Evolutionary conservation across 2,888 invertebrate genomes (phyloP).

Genomic region (Rotaria macrura): DNA sequence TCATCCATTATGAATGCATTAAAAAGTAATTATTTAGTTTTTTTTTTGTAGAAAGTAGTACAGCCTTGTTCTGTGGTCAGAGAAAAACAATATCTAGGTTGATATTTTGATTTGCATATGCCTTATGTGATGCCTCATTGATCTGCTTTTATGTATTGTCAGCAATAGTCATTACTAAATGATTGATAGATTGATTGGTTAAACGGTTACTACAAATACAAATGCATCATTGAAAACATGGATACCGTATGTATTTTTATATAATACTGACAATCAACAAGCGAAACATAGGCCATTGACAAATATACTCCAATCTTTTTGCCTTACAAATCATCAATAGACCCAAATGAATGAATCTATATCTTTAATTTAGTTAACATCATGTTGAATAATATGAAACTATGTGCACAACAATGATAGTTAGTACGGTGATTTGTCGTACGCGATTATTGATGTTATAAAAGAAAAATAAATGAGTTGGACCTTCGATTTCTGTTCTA

Average conservation of each 20-base stretch:
- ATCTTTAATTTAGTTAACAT: background rate
- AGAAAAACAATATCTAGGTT: background rate
- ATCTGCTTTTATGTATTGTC: background rate
- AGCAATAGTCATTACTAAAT: background rate
- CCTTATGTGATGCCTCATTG: background rate
- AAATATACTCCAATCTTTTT: background rate
- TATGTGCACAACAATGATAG: background rate
- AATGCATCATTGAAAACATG: background rate
- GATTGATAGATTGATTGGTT: background rate
- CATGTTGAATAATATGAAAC: background rate
- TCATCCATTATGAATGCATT: too few relatives aligned
- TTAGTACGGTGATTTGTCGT: background rate
- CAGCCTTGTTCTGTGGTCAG: too few relatives aligned
- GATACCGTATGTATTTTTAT: background rate
- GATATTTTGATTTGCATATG: background rate
- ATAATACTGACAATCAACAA: background rate
- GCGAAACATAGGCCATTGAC: background rate
- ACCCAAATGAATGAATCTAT: background rate
- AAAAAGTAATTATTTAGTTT: too few relatives aligned
- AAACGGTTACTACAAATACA: background rate
- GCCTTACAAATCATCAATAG: background rate
- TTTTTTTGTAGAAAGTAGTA: too few relatives aligned
- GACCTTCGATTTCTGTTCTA: background rate
- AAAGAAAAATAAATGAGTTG: background rate
- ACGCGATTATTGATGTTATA: background rate